These are phyloP conservation scores for Tenthredo amoena DNA, from an alignment of 2,888 invertebrate genomes.

Conservation along the genomic window DNA sequence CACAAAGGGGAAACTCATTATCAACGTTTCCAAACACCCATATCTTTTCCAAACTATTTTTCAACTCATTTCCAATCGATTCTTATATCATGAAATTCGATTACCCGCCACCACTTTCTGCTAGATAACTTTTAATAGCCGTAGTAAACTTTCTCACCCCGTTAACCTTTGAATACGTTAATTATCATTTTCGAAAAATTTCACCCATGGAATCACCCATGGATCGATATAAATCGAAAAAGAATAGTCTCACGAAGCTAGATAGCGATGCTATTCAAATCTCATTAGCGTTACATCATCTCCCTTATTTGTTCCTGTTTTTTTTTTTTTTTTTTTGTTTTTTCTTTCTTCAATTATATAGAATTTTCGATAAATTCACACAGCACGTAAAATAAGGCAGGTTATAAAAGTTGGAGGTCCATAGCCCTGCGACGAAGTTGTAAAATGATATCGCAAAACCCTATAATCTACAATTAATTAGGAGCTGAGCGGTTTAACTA, in stretches of 20 bases:
- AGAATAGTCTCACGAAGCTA: not conserved
- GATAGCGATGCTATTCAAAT: constrained; percentile 33
- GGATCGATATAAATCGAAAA: not conserved
- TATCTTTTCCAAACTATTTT: not conserved
- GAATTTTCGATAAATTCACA: not conserved
- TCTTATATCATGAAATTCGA: not conserved
- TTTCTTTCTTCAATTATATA: not conserved
- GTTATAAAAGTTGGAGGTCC: constrained; percentile 5
- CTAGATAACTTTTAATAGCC: constrained; percentile 32
- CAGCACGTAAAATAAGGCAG: not conserved
- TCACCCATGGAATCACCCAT: not conserved
- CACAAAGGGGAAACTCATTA: not conserved
- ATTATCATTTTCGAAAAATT: constrained; percentile 18
- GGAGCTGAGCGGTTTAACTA: constrained; percentile 6
- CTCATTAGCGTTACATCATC: constrained; percentile 36
- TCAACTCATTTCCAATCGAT: not conserved
- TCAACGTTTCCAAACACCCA: not conserved
- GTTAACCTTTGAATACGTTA: constrained; percentile 23
- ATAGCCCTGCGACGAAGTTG: not conserved
- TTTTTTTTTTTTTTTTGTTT: not conserved
- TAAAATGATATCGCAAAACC: constrained; percentile 2
- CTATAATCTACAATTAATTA: constrained; percentile 38
- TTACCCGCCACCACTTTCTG: not conserved
- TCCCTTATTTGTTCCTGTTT: not conserved
- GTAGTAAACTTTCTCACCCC: constrained; percentile 18